Base-by-base conservation (phyloP, 2,113 vertebrate species). In the Steatornis caripensis region DNA sequence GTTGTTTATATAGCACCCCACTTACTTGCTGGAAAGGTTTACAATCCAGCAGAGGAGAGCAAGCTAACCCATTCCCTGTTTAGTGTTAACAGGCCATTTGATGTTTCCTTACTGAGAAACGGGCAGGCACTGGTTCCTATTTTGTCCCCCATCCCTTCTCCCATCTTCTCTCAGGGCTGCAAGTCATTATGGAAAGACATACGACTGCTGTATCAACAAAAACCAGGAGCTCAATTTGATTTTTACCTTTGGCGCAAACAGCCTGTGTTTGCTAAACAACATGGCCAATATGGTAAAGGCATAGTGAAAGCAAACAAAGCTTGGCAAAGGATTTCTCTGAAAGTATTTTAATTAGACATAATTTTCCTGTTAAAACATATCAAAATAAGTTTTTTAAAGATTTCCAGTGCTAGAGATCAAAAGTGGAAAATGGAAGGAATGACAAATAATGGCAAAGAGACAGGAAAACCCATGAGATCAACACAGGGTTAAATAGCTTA, bases 381-480 rank as follows among this genome's bases (percentile, higher is more conserved):
- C 65, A 82, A 90, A 92, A 92, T 18, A 93, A 51, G 36, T 61
- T 90, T 19, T 74, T 75, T 74, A 71, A 87, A 87, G 70, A 80
- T 61, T 86, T 87, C 55, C 54, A 62, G n/a, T 74, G 39, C 53
- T 78, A 61, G 76, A 92, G 70, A 87, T 71, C 36, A 95, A 51
- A 93, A 15, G 3, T 46, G 11, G 37, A 62, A 80, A 90, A 92
- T 72, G 6, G 69, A 43, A 68, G 90, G n/a, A 80, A 88, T 10
- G n/a, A 68, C 34, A 96, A 92, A 91, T 84, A 91, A 64, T 45
- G 64, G 48, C 60, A 84, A 85, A 84, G 49, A 96, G 49, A 77
- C 84, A 64, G 87, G 58, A 93, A 76, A 88, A 19, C 48, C 23
- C 53, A 27, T 49, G 75, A 90, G 27, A 85, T 48, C 60, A 68